Conservation (phyloP, 1,140 invertebrate genomes). For the Eufriesea mexicana region DNA sequence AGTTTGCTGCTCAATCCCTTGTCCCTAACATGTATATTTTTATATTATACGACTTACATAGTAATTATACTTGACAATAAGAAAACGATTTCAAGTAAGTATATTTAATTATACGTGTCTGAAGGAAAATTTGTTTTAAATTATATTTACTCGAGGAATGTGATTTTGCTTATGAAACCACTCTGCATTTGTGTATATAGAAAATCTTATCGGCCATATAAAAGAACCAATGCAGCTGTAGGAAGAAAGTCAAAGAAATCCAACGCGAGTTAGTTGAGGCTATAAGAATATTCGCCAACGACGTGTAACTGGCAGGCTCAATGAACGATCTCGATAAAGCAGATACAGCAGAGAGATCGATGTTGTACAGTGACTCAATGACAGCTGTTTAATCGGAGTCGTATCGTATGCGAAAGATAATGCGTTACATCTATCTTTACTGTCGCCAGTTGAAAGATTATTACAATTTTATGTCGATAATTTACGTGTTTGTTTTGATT, state of each 20-base stretch:
- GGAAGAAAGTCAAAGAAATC: constrained; percentile 5
- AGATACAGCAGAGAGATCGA: background rate
- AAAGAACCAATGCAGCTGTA: too few species aligned
- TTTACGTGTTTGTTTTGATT: background rate
- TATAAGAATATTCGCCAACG: background rate
- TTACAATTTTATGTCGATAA: background rate
- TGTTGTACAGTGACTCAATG: background rate
- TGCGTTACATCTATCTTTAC: background rate
- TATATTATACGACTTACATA: too few species aligned
- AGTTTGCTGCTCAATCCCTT: too few species aligned
- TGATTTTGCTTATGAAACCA: too few species aligned
- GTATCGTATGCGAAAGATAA: background rate
- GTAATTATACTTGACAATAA: too few species aligned
- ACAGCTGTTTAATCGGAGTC: background rate
- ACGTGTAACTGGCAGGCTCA: background rate
- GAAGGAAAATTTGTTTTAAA: too few species aligned
- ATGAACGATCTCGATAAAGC: background rate
- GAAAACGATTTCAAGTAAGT: too few species aligned
- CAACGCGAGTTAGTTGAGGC: background rate
- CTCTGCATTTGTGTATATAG: too few species aligned
- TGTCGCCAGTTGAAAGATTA: background rate
- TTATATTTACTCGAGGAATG: too few species aligned
- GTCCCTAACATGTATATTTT: too few species aligned
- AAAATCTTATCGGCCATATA: too few species aligned
- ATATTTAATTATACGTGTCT: too few species aligned